phyloP scores from a whole-genome alignment of 1,140 invertebrate species.

The Goniozus legneri region DNA sequence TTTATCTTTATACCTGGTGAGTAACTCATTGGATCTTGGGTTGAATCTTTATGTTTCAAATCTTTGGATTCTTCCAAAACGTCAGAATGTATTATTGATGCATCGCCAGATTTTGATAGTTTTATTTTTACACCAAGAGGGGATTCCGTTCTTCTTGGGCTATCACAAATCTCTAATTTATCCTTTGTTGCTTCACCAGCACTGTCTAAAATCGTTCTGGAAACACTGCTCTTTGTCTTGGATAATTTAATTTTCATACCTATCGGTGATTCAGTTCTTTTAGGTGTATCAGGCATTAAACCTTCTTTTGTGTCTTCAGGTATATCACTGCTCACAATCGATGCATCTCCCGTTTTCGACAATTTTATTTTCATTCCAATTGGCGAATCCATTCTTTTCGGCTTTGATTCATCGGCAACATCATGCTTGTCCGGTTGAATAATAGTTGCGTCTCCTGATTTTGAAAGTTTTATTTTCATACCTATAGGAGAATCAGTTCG shows the following conservation, averaged over 20 bases:
- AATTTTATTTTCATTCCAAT: slow-evolving; percentile 49
- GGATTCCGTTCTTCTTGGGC: slow-evolving; percentile 30
- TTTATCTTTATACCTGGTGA: slow-evolving; percentile 16
- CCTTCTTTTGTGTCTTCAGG: slow-evolving; percentile 21
- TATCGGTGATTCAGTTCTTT: slow-evolving; percentile 40
- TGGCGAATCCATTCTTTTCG: slow-evolving; percentile 37
- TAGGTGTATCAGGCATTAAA: slow-evolving; percentile 25
- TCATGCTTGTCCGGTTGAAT: slow-evolving; percentile 31
- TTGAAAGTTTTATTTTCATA: slow-evolving; percentile 51
- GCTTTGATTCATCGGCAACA: slow-evolving; percentile 13
- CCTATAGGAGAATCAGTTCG: slow-evolving; percentile 42
- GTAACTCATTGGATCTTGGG: slow-evolving; percentile 7
- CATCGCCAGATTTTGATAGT: slow-evolving; percentile 31
- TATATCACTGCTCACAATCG: slow-evolving; percentile 32
- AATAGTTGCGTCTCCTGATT: slow-evolving; percentile 48
- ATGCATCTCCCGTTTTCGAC: slow-evolving; percentile 41
- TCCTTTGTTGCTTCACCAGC: slow-evolving; percentile 30
- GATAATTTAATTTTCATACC: slow-evolving; percentile 46
- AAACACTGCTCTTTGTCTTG: slow-evolving; percentile 34
- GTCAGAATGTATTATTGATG: slow-evolving; percentile 31
- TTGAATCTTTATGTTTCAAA: slow-evolving; percentile 21
- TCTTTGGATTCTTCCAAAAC: slow-evolving; percentile 22
- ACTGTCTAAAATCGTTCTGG: slow-evolving; percentile 36
- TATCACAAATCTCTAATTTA: slow-evolving; percentile 31
- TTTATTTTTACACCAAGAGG: slow-evolving; percentile 38